Percentiles rank a stretch among this genome's conserved stretches.
phyloP scores from a whole-genome alignment of 2,113 vertebrate species.

The Muntiacus reevesi region DNA sequence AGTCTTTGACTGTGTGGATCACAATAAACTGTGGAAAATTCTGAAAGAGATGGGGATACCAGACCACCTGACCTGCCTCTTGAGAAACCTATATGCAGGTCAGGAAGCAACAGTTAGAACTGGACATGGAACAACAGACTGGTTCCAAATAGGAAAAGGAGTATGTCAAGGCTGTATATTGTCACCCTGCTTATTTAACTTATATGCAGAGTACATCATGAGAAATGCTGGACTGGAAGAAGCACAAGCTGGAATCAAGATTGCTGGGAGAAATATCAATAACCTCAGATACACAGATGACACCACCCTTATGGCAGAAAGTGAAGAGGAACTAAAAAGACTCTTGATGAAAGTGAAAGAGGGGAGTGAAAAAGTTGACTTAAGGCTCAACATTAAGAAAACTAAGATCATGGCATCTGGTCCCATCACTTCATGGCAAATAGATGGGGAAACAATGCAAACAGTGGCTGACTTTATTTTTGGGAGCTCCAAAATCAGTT shows the following conservation, averaged over 20 bases:
- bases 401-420: no score
- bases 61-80: background rate
- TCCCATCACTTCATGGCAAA: no score
- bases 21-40: background rate
- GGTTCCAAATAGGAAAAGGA: background rate
- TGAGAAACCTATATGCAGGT: background rate
- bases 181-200: background rate
- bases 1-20: background rate
- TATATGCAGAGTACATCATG: background rate
- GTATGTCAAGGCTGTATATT: fast-evolving
- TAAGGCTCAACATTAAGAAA: no score
- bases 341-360: no score
- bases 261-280: background rate
- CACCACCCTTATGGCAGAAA: no score
- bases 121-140: background rate
- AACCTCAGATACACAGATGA: background rate
- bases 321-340: no score
- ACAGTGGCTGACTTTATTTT: no score
- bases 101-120: background rate
- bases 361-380: no score
- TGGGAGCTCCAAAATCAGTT: no score
- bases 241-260: background rate
- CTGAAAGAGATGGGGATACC: background rate
- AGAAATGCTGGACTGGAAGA: fast-evolving
- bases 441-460: no score